phyloP scores from a whole-genome alignment of 2,888 invertebrate species.

The Cheilosia variabilis region DNA sequence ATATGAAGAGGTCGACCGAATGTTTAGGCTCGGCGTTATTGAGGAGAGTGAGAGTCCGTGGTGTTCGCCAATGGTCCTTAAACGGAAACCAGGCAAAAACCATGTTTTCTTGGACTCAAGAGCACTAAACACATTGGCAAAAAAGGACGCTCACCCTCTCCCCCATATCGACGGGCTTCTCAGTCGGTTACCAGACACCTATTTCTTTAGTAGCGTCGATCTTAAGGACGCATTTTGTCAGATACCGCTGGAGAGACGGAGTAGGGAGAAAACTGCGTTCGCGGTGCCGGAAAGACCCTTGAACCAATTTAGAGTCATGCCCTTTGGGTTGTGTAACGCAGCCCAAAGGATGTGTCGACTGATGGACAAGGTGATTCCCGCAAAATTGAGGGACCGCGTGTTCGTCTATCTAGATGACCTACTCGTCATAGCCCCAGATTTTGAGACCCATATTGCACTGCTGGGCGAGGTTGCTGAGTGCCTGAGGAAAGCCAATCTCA shows the following conservation, averaged over 20 bases:
- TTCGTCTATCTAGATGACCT: constrained; percentile 1
- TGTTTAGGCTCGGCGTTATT: constrained; percentile 44
- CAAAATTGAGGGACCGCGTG: not conserved
- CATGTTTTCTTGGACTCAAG: not conserved
- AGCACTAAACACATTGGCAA: too few relatives aligned
- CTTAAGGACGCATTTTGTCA: too few relatives aligned
- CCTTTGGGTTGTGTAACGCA: constrained; percentile 48
- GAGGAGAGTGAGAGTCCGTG: constrained; percentile 77
- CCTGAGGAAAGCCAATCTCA: too few relatives aligned
- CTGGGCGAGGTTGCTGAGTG: constrained; percentile 28
- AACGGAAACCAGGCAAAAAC: constrained; percentile 67
- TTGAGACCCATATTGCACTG: constrained; percentile 29
- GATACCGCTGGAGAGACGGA: not conserved
- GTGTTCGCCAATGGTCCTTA: constrained; percentile 77
- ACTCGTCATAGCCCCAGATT: constrained; percentile 18
- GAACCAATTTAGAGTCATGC: constrained; percentile 35
- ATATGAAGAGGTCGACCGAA: not conserved
- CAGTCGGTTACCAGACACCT: too few relatives aligned
- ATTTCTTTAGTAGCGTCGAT: too few relatives aligned
- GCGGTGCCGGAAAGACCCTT: not conserved
- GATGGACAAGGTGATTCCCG: constrained; percentile 35
- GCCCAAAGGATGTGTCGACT: constrained; percentile 61
- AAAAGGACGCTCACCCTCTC: too few relatives aligned
- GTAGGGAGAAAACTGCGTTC: too few relatives aligned
- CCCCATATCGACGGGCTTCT: too few relatives aligned